Percentiles rank a stretch among this genome's conserved stretches.
Conservation (phyloP, 2,888 invertebrate species). For the Ernsta delagoae region DNA sequence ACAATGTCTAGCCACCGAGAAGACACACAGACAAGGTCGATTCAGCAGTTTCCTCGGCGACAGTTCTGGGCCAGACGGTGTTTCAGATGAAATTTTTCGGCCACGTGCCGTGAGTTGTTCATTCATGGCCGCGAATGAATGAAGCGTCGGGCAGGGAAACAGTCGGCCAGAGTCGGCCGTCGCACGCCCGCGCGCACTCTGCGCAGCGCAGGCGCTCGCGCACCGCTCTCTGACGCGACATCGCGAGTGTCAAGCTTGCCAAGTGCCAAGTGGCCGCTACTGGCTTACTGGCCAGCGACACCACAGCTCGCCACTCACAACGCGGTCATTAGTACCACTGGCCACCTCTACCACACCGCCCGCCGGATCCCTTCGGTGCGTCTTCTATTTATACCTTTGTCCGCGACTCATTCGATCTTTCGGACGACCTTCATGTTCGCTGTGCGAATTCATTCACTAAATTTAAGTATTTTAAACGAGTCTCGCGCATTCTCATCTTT, state of each 20-base stretch:
- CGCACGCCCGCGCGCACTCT: conserved; percentile 71
- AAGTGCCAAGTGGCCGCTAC: background rate
- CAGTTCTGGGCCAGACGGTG: conserved; percentile 44
- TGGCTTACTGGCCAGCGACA: background rate
- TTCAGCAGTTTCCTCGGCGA: conserved; percentile 43
- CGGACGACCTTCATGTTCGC: conserved; percentile 65
- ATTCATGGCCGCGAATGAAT: conserved; percentile 79
- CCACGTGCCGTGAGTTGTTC: conserved; percentile 70
- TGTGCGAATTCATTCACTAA: conserved; percentile 60
- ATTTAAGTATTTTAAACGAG: conserved; percentile 53
- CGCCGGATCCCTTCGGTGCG: no score
- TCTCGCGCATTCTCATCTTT: conserved; percentile 29
- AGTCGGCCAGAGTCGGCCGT: conserved; percentile 58
- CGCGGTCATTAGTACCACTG: background rate
- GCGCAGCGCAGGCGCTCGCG: conserved; percentile 56
- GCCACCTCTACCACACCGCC: no score
- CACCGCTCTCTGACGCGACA: conserved; percentile 42
- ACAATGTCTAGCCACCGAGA: conserved; percentile 44
- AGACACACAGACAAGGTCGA: conserved; percentile 46
- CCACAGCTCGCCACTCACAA: background rate
- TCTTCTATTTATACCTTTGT: no score
- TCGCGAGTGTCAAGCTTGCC: conserved; percentile 48
- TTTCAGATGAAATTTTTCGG: conserved; percentile 67
- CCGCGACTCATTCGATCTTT: conserved; percentile 46
- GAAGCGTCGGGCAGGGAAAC: conserved; percentile 57